Evolutionary conservation across 2,113 vertebrate species (phyloP).

Genomic region (Neomonachus schauinslandi): DNA sequence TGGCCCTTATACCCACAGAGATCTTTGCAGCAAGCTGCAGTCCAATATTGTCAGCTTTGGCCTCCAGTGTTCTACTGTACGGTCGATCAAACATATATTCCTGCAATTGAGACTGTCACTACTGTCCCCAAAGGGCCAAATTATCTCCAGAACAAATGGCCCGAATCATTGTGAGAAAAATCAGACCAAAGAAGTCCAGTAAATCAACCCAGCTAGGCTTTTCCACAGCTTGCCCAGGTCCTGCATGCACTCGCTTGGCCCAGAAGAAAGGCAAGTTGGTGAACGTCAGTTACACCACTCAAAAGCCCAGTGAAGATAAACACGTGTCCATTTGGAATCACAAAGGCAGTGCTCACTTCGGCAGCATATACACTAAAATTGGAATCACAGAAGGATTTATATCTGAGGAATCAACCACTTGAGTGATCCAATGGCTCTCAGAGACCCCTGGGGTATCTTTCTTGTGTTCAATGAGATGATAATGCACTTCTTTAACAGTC

Average conservation of each 20-base stretch:
- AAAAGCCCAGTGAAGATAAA: constrained; percentile 95
- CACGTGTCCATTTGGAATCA: constrained; percentile 91
- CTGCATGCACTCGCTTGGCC: constrained; percentile 92
- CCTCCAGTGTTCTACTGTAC: constrained; percentile 91
- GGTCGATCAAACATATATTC: constrained; percentile 91
- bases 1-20: constrained; percentile 91
- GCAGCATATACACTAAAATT: neutral
- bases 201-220: constrained; percentile 92
- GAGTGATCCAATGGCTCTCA: constrained; percentile 88
- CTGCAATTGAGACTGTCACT: constrained; percentile 89
- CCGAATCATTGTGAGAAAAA: constrained; percentile 93
- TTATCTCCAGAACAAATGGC: constrained; percentile 92
- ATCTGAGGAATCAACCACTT: constrained; percentile 88
- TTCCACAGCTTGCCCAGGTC: constrained; percentile 91
- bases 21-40: constrained; percentile 93
- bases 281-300: constrained; percentile 86
- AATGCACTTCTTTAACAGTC: constrained; percentile 86
- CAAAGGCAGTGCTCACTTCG: constrained; percentile 77
- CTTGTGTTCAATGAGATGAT: constrained; percentile 89
- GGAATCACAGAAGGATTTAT: constrained; percentile 83
- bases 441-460: constrained; percentile 89
- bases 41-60: constrained; percentile 92
- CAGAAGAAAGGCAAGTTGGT: constrained; percentile 91
- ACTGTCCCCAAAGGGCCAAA: constrained; percentile 89
- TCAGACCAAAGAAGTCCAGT: constrained; percentile 91